Conservation (phyloP, 2,888 invertebrate genomes). For the Pollenia angustigena region DNA sequence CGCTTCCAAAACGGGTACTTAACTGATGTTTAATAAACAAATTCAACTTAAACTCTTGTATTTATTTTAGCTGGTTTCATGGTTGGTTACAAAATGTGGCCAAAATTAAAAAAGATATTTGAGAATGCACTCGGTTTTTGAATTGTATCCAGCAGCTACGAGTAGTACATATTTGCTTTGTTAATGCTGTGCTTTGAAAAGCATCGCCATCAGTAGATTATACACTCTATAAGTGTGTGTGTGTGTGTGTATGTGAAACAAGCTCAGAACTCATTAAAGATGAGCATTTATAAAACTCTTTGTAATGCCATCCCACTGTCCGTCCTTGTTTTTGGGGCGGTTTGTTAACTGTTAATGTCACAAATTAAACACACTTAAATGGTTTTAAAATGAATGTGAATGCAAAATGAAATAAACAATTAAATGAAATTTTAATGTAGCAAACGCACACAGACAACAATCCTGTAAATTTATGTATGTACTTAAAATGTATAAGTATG, state of each 20-base stretch:
- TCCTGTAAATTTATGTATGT: not conserved
- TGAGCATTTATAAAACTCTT: conserved; percentile 27
- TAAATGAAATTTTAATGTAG: conserved; percentile 46
- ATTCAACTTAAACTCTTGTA: not conserved
- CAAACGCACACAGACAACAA: conserved; percentile 7
- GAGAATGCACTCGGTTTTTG: conserved; percentile 24
- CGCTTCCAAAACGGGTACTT: not conserved
- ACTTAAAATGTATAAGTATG: not conserved
- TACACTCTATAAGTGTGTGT: not conserved
- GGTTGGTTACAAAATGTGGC: conserved; percentile 15
- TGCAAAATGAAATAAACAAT: conserved; percentile 47
- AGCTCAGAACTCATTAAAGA: conserved; percentile 1
- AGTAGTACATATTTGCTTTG: conserved; percentile 38
- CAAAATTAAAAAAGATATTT: conserved; percentile 2
- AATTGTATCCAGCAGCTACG: not conserved
- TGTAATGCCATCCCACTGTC: not conserved
- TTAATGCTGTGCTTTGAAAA: conserved; percentile 41
- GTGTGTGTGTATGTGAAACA: too few species aligned
- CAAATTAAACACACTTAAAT: conserved; percentile 68
- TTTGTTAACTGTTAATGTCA: conserved; percentile 65
- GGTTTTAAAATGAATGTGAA: conserved; percentile 58
- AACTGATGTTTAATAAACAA: conserved; percentile 43
- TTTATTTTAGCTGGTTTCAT: conserved; percentile 7
- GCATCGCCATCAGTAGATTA: not conserved
- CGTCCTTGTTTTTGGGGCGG: not conserved